Conservation (phyloP, 2,888 invertebrate species). For the Liodrosophila aerea region DNA sequence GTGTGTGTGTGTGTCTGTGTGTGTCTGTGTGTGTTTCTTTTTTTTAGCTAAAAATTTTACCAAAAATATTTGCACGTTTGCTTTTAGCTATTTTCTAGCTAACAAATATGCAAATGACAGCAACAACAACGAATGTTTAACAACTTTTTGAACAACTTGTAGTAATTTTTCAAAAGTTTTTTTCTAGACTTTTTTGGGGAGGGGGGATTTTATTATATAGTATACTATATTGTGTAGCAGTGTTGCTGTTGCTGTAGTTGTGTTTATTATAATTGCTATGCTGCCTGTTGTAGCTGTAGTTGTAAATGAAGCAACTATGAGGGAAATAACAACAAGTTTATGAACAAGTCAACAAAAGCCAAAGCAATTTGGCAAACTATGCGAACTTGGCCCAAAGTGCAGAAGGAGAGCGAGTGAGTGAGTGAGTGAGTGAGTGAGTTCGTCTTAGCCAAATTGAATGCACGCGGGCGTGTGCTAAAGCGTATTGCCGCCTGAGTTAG, state of each 20-base stretch:
- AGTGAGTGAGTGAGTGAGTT: not conserved
- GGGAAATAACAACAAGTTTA: constrained; percentile 14
- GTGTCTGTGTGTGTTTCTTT: not conserved
- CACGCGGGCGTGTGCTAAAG: constrained; percentile 47
- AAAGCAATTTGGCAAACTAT: constrained; percentile 57
- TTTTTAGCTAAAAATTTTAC: not conserved
- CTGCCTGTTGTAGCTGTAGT: constrained; percentile 2
- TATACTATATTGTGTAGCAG: not conserved
- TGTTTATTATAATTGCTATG: constrained; percentile 19
- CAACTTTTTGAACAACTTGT: constrained; percentile 31
- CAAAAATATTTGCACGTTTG: constrained; percentile 13
- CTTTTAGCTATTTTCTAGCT: not conserved
- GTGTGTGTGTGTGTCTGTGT: too few relatives aligned
- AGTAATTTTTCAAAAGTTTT: constrained; percentile 15
- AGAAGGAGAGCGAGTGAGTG: not conserved
- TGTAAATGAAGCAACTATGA: constrained; percentile 43
- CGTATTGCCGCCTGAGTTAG: constrained; percentile 41
- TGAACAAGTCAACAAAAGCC: constrained; percentile 44
- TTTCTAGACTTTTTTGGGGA: not conserved
- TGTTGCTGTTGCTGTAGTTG: constrained; percentile 39
- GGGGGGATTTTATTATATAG: not conserved
- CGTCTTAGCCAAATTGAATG: constrained; percentile 41
- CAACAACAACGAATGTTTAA: constrained; percentile 16
- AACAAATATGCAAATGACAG: constrained; percentile 26
- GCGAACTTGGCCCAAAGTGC: constrained; percentile 20